A percentile compares a stretch with the other conserved stretches of the same genome.
phyloP scores from a whole-genome alignment of 92 coral and sea anemone species.

The Montipora capitata region DNA sequence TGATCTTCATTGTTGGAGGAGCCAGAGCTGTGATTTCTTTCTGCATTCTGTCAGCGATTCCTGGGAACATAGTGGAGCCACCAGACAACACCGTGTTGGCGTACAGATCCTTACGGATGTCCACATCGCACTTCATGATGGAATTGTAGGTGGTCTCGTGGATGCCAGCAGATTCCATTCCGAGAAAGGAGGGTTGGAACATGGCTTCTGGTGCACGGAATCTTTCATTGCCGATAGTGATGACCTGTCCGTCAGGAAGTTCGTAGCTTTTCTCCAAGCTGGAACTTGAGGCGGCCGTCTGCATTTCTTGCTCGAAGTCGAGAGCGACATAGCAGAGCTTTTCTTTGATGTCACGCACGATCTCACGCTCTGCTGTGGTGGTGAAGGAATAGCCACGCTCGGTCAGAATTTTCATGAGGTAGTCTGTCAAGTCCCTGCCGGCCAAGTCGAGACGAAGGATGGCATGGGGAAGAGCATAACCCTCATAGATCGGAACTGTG shows the following conservation, averaged over 20 bases:
- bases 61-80: constrained; percentile 98
- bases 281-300: constrained; percentile 92
- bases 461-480: constrained; percentile 93
- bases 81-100: constrained; percentile 98
- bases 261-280: constrained; percentile 96
- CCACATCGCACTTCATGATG: constrained; percentile 94
- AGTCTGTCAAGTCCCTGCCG: constrained; percentile 90
- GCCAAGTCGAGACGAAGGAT: constrained; percentile 90
- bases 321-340: constrained; percentile 93
- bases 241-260: constrained; percentile 95
- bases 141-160: constrained; percentile 96
- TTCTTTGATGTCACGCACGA: constrained; percentile 97
- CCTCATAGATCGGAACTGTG: constrained; percentile 96
- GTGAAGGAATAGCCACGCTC: constrained; percentile 91
- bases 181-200: constrained; percentile 97
- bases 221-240: constrained; percentile 96
- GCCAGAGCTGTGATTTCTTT: constrained; percentile 93
- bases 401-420: constrained; percentile 94
- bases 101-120: constrained; percentile 91
- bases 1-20: constrained; percentile 98
- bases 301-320: constrained; percentile 97
- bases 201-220: constrained; percentile 94
- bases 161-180: constrained; percentile 99
- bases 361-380: constrained; percentile 98
- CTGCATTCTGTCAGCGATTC: constrained; percentile 95